Conservation (phyloP, 2,888 invertebrate genomes). For the Synanthedon andrenaeformis region DNA sequence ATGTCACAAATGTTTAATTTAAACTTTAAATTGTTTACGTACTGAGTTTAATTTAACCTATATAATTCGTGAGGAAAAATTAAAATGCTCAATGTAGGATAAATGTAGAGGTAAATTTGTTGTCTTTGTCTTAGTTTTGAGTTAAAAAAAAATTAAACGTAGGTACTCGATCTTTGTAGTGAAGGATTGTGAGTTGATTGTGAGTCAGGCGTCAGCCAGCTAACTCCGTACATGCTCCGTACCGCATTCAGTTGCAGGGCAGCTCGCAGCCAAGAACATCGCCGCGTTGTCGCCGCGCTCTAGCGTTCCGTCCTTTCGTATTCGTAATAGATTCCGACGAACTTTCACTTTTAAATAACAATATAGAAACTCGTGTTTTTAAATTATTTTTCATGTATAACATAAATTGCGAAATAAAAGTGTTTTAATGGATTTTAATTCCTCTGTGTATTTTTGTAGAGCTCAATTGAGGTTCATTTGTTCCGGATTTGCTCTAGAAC, state of each 20-base stretch:
- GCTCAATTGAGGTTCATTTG: neutral
- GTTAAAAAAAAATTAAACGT: too few species aligned
- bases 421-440: too few species aligned
- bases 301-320: neutral
- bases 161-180: too few species aligned
- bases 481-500: neutral
- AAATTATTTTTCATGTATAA: neutral
- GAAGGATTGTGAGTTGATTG: too few species aligned
- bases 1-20: too few species aligned
- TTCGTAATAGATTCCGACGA: constrained; percentile 2
- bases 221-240: neutral
- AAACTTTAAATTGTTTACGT: too few species aligned
- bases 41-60: too few species aligned
- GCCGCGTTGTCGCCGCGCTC: neutral
- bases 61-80: too few species aligned
- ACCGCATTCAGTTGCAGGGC: neutral
- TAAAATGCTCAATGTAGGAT: too few species aligned
- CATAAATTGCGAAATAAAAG: neutral
- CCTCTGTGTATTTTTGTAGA: neutral
- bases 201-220: too few species aligned
- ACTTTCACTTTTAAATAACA: constrained; percentile 19
- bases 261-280: neutral
- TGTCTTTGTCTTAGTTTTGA: too few species aligned
- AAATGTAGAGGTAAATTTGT: too few species aligned
- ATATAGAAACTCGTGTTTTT: neutral